These are phyloP conservation scores for Pollimyrus isidori DNA, from an alignment of 2,113 vertebrate genomes.

Conservation along the genomic window DNA sequence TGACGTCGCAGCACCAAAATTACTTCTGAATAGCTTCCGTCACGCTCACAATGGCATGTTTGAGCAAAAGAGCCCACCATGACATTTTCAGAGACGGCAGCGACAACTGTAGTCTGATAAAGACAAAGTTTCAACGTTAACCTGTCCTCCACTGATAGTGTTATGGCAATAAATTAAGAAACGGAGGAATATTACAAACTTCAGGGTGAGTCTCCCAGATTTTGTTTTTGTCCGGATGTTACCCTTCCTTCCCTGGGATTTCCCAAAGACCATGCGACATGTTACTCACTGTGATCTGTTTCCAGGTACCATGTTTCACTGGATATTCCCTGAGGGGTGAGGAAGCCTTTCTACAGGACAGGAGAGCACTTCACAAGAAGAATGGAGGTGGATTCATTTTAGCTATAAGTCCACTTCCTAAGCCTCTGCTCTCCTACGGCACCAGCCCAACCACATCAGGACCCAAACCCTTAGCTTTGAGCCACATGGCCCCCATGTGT, in stretches of 20 bases:
- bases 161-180: neutral
- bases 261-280: neutral
- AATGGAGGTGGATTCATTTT: neutral
- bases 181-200: neutral
- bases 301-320: neutral
- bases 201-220: neutral
- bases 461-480: neutral
- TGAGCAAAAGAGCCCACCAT: neutral
- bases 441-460: neutral
- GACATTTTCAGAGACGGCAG: neutral
- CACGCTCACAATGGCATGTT: neutral
- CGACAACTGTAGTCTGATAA: neutral
- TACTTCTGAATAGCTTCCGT: neutral
- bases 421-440: neutral
- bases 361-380: neutral
- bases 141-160: neutral
- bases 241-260: neutral
- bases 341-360: neutral
- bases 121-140: neutral
- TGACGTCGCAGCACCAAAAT: neutral
- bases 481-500: neutral
- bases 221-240: neutral
- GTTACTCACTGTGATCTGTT: neutral
- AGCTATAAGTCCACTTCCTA: neutral
- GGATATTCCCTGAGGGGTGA: neutral